phyloP scores from a whole-genome alignment of 2,797 vertebrate genomes.

The Pangasius krempfi region DNA sequence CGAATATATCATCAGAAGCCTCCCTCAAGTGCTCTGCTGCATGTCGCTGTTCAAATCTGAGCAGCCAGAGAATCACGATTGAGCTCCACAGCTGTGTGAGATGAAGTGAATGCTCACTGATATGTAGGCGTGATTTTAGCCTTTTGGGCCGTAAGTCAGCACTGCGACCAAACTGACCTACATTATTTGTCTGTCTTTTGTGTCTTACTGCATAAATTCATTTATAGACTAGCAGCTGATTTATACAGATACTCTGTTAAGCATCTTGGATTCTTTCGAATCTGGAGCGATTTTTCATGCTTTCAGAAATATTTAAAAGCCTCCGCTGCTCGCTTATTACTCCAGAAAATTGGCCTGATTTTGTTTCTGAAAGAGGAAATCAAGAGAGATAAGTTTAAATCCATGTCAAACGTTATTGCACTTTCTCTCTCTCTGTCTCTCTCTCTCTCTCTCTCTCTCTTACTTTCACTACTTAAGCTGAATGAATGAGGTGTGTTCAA shows the following conservation, averaged over 20 bases:
- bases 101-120: neutral
- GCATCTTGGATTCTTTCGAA: neutral
- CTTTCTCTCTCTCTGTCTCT: too few relatives aligned
- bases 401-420: neutral
- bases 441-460: too few relatives aligned
- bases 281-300: neutral
- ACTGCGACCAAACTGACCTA: neutral
- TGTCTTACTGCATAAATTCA: neutral
- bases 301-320: neutral
- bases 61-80: neutral
- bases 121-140: slow-evolving; percentile 12
- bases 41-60: slow-evolving; percentile 1
- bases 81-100: neutral
- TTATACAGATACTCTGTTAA: neutral
- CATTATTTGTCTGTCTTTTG: slow-evolving; percentile 10
- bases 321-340: neutral
- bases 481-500: neutral
- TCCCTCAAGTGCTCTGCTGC: neutral
- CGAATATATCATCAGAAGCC: neutral
- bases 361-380: neutral
- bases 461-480: neutral
- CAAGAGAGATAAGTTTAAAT: neutral
- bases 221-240: neutral
- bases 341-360: neutral
- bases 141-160: neutral